Evolutionary conservation across 2,797 vertebrate species (phyloP).

Genomic region (Cetoscarus ocellatus): DNA sequence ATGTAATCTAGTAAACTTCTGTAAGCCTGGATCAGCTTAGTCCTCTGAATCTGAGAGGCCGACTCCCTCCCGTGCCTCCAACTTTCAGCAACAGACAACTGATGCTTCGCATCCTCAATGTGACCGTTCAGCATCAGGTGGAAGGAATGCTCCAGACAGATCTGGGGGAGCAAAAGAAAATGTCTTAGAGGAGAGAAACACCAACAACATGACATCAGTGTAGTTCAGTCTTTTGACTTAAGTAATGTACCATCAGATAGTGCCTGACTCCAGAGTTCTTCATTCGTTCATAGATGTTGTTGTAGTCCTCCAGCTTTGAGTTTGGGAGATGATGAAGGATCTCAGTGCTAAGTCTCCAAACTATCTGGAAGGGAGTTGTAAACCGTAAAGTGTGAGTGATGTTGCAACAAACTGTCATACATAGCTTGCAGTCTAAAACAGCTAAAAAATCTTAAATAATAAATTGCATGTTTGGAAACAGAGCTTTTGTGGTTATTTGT

Average conservation of each 20-base stretch:
- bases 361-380: constrained; percentile 73
- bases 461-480: background rate
- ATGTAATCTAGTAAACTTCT: constrained; percentile 90
- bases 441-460: no score
- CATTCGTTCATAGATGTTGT: constrained; percentile 88
- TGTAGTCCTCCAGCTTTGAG: constrained; percentile 86
- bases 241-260: constrained; percentile 87
- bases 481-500: background rate
- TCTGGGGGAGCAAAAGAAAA: constrained; percentile 67
- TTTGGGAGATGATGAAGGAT: constrained; percentile 90
- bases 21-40: constrained; percentile 89
- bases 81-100: constrained; percentile 85
- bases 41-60: constrained; percentile 72
- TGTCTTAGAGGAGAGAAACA: background rate
- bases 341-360: constrained; percentile 92
- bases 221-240: background rate
- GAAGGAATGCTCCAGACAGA: constrained; percentile 91
- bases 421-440: no score
- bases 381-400: no score
- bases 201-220: background rate
- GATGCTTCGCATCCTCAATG: constrained; percentile 86
- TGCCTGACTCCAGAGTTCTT: constrained; percentile 89
- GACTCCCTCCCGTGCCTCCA: constrained; percentile 90
- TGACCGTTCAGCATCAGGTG: constrained; percentile 87
- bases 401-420: no score